These are phyloP conservation scores for Oscheius myriophilus DNA, from an alignment of 2,888 invertebrate genomes.

Conservation along the genomic window DNA sequence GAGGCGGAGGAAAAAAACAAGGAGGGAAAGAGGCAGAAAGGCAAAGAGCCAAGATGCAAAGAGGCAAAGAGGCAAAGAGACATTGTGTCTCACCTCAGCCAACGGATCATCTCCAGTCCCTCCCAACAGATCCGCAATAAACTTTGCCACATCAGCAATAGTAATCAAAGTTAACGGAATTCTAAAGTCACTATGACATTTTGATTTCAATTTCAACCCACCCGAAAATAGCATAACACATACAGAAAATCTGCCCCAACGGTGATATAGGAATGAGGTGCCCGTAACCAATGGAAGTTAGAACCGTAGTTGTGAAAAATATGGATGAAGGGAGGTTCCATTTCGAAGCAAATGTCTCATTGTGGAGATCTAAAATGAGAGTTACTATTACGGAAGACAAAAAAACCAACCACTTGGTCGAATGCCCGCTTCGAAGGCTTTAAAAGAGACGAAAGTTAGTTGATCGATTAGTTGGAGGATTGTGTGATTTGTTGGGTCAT, in stretches of 20 bases:
- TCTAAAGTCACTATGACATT: slow-evolving; percentile 41
- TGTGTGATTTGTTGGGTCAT: slow-evolving; percentile 32
- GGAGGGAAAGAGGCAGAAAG: neutral
- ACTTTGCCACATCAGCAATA: slow-evolving; percentile 69
- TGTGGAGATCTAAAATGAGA: slow-evolving; percentile 25
- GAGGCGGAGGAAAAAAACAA: slow-evolving; percentile 18
- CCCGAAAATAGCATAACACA: slow-evolving; percentile 67
- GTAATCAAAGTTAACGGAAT: slow-evolving; percentile 69
- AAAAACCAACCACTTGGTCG: slow-evolving; percentile 38
- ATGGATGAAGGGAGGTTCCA: slow-evolving; percentile 67
- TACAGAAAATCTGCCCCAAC: slow-evolving; percentile 66
- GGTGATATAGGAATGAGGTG: slow-evolving; percentile 66
- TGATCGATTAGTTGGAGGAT: slow-evolving; percentile 53
- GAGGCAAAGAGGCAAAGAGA: neutral
- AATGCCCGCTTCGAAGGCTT: slow-evolving; percentile 60
- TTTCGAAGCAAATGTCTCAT: slow-evolving; percentile 39
- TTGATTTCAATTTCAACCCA: slow-evolving; percentile 5
- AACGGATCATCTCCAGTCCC: slow-evolving; percentile 40
- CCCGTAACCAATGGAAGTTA: slow-evolving; percentile 67
- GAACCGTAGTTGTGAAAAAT: slow-evolving; percentile 63
- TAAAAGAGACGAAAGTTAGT: slow-evolving; percentile 59
- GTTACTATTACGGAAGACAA: neutral
- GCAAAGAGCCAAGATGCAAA: too few relatives aligned
- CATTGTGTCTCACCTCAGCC: slow-evolving; percentile 39
- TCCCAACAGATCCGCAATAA: slow-evolving; percentile 60